Base-by-base conservation (phyloP, 2,888 invertebrate species). In the Drosophila quasianomalipes region DNA sequence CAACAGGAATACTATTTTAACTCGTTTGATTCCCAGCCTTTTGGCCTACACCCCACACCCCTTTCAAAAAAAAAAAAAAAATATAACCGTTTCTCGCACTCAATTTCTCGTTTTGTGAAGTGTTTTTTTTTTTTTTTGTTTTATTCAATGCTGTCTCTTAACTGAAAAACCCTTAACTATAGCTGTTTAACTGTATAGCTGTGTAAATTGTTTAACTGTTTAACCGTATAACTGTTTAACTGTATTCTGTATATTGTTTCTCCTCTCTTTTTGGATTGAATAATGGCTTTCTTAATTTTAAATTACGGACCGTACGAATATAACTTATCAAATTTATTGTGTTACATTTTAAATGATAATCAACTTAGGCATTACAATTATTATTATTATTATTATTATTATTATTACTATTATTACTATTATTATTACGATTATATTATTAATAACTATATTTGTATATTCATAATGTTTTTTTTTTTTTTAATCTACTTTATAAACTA, bases 341-440 rank as follows among this genome's bases (percentile, higher is more conserved):
- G 84, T 81, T 83, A 83, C 89, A 89, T 83, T 89, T 89, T 64
- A 81, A 89, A 89, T 83, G 83, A 62, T 70, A 79, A 76, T 72
- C 65, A 69, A 54, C 64, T 60, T 82, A 76, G 76, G 49, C 55
- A 68, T 49, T 79, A 77, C 60, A 76, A 44, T 61, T 64, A 76
- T 74, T 35, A 70, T 41, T 71, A 66, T 63, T 47, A 70, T 59
- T 67, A 66, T 63, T 47, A 70, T 59, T 67, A 51, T 57, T 53
- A 52, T 47, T 37, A 70, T 61, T 65, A 66, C 44, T 51, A 67
- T 64, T 44, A 72, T 65, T 70, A 59, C 64, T 49, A 52, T 53
- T 51, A 70, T 54, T 41, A 70, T 67, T 66, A 58, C 52, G 52
- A 52, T 52, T 28, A 30, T 51, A 68, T 67, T 54, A 66, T 61